phyloP scores from a whole-genome alignment of 2,888 invertebrate species.

The Tryphoninae sp. region DNA sequence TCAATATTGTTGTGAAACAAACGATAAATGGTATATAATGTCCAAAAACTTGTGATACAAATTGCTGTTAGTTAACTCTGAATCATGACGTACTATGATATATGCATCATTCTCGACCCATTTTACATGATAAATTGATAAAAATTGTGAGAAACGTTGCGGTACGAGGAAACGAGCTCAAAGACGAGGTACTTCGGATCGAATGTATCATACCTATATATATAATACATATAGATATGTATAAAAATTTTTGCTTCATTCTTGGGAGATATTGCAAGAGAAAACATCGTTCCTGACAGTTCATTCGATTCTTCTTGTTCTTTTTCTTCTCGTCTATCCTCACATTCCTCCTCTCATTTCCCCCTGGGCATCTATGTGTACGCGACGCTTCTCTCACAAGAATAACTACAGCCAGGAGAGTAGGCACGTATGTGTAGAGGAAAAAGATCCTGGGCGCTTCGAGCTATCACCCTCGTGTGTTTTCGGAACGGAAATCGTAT shows the following conservation, averaged over 20 bases:
- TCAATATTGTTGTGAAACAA: too few relatives aligned
- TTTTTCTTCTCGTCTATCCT: conserved; percentile 31
- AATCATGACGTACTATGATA: too few relatives aligned
- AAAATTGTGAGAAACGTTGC: neutral
- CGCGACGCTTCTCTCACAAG: conserved; percentile 19
- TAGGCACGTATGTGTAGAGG: conserved; percentile 15
- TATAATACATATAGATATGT: neutral
- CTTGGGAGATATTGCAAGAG: conserved; percentile 33
- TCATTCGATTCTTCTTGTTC: conserved; percentile 54
- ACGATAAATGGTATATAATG: too few relatives aligned
- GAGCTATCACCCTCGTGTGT: conserved; percentile 49
- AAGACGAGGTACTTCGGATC: neutral
- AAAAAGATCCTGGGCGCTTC: conserved; percentile 39
- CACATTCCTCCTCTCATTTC: conserved; percentile 22
- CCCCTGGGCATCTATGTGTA: conserved; percentile 4
- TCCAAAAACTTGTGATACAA: too few relatives aligned
- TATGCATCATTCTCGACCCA: neutral
- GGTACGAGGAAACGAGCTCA: neutral
- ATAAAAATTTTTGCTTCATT: conserved; percentile 40
- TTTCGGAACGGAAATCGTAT: conserved; percentile 45
- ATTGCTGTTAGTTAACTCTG: too few relatives aligned
- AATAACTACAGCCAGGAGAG: conserved; percentile 37
- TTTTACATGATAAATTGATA: neutral
- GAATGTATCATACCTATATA: neutral
- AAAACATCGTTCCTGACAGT: conserved; percentile 54